Evolutionary conservation across 2,888 invertebrate species (phyloP).

Genomic region (Augochlorella aurata): DNA sequence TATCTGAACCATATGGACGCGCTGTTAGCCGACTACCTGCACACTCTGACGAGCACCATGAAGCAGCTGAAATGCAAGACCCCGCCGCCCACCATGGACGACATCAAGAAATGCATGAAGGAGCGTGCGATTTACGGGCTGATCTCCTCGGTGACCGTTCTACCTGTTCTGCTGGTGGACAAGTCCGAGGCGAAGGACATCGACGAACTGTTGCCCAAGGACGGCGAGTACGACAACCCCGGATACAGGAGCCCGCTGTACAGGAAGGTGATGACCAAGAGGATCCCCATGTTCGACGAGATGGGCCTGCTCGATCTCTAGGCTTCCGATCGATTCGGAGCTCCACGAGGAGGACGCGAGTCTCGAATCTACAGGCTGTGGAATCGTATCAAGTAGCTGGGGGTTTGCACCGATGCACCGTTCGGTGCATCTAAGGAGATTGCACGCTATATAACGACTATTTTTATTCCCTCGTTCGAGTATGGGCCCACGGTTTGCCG

Average conservation of each 20-base stretch:
- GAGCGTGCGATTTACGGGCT: conserved; percentile 66
- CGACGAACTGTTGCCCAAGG: conserved; percentile 68
- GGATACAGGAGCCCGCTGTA: conserved; percentile 56
- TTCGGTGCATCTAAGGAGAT: background rate
- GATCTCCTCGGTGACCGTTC: conserved; percentile 64
- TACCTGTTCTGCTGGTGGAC: conserved; percentile 72
- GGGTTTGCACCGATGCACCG: background rate
- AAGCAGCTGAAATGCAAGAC: conserved; percentile 70
- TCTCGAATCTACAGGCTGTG: background rate
- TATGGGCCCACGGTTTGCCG: background rate
- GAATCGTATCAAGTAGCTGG: background rate
- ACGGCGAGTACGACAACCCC: conserved; percentile 52
- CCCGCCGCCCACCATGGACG: conserved; percentile 66
- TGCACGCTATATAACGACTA: background rate
- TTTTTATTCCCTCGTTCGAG: background rate
- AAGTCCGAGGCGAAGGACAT: conserved; percentile 67
- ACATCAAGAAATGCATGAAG: conserved; percentile 60
- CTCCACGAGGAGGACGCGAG: background rate
- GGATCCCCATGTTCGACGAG: conserved; percentile 68
- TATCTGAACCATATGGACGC: conserved; percentile 54
- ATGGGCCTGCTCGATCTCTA: conserved; percentile 71
- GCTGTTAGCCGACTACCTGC: conserved; percentile 71
- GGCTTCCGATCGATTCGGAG: background rate
- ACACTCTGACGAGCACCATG: conserved; percentile 67
- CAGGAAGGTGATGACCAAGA: conserved; percentile 64